Base-by-base conservation (phyloP, 30 jellyfish, hydroid and myxozoan species). In the Euphysa ruthae region DNA sequence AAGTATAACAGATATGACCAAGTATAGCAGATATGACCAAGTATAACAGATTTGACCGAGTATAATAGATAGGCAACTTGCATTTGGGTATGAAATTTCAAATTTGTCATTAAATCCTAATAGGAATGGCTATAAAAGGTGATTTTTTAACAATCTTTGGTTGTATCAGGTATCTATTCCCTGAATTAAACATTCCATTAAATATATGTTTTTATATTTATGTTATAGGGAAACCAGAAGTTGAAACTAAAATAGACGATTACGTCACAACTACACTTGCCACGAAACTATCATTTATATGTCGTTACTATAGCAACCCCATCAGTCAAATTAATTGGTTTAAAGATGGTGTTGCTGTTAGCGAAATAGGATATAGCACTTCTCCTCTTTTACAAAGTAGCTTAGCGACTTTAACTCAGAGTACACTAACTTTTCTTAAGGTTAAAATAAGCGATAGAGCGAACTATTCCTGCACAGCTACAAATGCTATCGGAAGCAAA, bases 301-400 rank as follows among this genome's bases (percentile, higher is more conserved):
- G 74, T 35, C 74, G 74, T 61, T 61, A 3, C 60, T 43, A 19
- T 4, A 61, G 74, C 16, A 61, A 61, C 61, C 74, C 74, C 6
- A 61, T 26, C 1, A 61, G 1, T 28, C 18, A 13, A 0, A 61
- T 61, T 6, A 25, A 26, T 35, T 61, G 74, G 74, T 61, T 19
- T 23, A 61, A 61, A 35, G 66, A 61, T 61, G 60, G 60, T 43
- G 55, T 16, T 19, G 1, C 33, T 16, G 22, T 61, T 61, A 61
- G 60, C 4, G 0, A 61, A 7, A 35, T 26, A 14, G 49, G 32
- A 29, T 61, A 61, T 61, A 15, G 19, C 12, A 61, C 74, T 19
- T 21, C 55, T 19, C 1, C 1, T 0, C 32, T 61, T 19, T 19
- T 18, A 6, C 0, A 0, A 0, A 61, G 33, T 61, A 10, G 23